phyloP scores from a whole-genome alignment of 2,888 invertebrate genomes.

The Himalopsyche anomala region DNA sequence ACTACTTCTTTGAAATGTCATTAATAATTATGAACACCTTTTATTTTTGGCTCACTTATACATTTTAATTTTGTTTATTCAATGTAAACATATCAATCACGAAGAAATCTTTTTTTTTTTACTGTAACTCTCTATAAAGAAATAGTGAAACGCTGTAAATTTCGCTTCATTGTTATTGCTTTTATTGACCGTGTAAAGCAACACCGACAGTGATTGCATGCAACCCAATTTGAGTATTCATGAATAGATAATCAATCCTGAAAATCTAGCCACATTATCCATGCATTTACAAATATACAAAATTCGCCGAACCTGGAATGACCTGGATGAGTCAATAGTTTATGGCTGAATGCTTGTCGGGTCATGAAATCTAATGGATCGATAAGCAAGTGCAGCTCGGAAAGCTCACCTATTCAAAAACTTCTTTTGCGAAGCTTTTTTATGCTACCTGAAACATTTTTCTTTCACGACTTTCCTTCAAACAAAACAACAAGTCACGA shows the following conservation, averaged over 20 bases:
- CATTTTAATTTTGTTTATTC: no score
- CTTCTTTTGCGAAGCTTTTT: not conserved
- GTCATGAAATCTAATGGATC: not conserved
- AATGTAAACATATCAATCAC: no score
- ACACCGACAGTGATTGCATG: no score
- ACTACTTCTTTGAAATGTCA: no score
- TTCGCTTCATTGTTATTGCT: no score
- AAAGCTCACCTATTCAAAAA: not conserved
- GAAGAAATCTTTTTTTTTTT: no score
- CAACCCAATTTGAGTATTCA: not conserved
- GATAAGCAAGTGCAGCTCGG: not conserved
- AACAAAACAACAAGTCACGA: not conserved
- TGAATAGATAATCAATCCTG: not conserved
- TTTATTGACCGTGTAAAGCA: no score
- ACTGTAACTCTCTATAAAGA: no score
- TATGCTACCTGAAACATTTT: slow-evolving; percentile 1
- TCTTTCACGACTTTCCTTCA: not conserved
- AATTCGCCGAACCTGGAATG: not conserved
- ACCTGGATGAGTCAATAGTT: not conserved
- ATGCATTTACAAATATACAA: not conserved
- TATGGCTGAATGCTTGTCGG: not conserved
- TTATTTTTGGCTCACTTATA: no score
- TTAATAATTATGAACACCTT: no score
- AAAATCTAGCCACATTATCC: not conserved
- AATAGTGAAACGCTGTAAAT: no score